A percentile compares a stretch with the other conserved stretches of the same genome.
These are phyloP conservation scores for Nasonia oneida DNA, from an alignment of 2,888 invertebrate genomes.

Conservation along the genomic window DNA sequence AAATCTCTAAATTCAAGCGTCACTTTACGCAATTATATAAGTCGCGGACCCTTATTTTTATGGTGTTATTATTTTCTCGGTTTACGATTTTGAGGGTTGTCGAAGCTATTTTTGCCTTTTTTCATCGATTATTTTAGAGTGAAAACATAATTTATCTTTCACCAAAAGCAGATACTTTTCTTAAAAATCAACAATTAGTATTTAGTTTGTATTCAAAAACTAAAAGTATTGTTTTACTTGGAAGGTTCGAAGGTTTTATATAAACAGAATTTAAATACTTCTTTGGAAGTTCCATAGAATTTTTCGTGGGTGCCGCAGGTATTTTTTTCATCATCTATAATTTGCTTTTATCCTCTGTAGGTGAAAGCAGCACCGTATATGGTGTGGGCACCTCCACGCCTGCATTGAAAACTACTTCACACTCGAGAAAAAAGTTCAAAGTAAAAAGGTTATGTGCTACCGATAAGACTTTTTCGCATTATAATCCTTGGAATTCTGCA, in stretches of 20 bases:
- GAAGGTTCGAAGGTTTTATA: not conserved
- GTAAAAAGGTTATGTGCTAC: not conserved
- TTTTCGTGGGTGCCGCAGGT: not conserved
- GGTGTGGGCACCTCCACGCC: not conserved
- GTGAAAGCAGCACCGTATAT: not conserved
- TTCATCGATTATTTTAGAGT: not conserved
- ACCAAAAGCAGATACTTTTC: not conserved
- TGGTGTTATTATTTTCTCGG: constrained; percentile 38
- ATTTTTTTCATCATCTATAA: not conserved
- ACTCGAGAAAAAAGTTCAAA: not conserved
- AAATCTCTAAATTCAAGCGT: constrained; percentile 40
- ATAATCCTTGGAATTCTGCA: not conserved
- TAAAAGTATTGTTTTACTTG: not conserved
- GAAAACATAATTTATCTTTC: not conserved
- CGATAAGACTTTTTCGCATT: not conserved
- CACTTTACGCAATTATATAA: constrained; percentile 42
- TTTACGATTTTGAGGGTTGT: constrained; percentile 30
- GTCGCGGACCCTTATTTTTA: constrained; percentile 32
- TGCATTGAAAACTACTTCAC: not conserved
- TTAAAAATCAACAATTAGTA: not conserved
- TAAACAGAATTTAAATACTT: not conserved
- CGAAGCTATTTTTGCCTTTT: constrained; percentile 28
- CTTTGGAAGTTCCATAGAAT: not conserved
- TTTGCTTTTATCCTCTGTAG: not conserved
- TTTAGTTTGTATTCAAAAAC: not conserved